Evolutionary conservation across 1,140 invertebrate genomes (phyloP).

Genomic region (Scaptomyza hsui): DNA sequence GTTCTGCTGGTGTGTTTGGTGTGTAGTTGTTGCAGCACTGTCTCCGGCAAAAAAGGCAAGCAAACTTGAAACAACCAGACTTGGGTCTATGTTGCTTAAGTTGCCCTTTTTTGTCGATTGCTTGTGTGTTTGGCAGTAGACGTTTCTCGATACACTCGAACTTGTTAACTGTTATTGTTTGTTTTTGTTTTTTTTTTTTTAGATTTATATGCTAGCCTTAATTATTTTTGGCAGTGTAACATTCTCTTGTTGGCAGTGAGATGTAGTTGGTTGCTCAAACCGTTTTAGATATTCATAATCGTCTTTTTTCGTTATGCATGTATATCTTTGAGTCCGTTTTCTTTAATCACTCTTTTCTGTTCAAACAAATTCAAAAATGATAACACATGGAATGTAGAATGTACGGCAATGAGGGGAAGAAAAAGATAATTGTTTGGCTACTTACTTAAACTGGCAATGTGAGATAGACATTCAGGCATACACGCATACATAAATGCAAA

Average conservation of each 20-base stretch:
- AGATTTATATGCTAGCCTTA: background rate
- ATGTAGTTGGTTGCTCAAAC: conserved; percentile 7
- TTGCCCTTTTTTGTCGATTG: too few relatives aligned
- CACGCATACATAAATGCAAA: background rate
- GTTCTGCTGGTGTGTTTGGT: conserved; percentile 26
- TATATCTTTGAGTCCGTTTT: background rate
- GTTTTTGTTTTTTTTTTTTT: background rate
- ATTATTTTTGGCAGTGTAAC: conserved; percentile 37
- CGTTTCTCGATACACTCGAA: too few relatives aligned
- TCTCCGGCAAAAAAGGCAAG: too few relatives aligned
- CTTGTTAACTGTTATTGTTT: background rate
- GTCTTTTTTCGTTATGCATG: background rate
- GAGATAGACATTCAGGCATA: background rate
- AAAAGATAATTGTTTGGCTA: background rate
- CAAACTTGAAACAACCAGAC: too few relatives aligned
- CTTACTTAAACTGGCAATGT: background rate
- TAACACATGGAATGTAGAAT: too few relatives aligned
- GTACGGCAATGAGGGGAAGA: background rate
- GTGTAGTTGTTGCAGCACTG: background rate
- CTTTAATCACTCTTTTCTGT: background rate
- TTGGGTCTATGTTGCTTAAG: too few relatives aligned
- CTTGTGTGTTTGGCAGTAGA: background rate
- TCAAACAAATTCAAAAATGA: background rate
- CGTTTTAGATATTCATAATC: conserved; percentile 15
- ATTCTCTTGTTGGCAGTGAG: conserved; percentile 54